These are phyloP conservation scores for Bellardia pandia DNA, from an alignment of 2,888 invertebrate species.

Conservation along the genomic window DNA sequence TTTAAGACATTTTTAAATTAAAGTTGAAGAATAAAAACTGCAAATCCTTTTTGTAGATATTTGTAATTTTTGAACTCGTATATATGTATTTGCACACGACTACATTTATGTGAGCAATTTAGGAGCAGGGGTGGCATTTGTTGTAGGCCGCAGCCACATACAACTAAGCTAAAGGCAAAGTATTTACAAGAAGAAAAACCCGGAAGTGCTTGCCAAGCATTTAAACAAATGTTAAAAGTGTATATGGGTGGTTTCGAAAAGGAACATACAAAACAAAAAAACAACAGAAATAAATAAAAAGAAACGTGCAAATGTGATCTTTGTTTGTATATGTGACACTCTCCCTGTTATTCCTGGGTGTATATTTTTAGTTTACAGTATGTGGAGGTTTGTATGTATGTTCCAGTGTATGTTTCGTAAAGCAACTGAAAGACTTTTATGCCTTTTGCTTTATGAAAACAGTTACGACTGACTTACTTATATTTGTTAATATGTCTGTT, in stretches of 20 bases:
- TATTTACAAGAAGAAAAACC: conserved; percentile 52
- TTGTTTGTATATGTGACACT: conserved; percentile 41
- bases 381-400: background rate
- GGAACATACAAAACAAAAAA: background rate
- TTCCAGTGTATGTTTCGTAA: conserved; percentile 37
- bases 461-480: conserved; percentile 64
- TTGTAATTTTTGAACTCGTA: conserved; percentile 54
- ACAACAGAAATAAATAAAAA: conserved; percentile 47
- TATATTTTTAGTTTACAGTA: conserved; percentile 14
- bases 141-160: conserved; percentile 23
- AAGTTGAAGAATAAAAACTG: conserved; percentile 35
- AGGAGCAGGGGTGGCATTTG: background rate
- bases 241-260: background rate
- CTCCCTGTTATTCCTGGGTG: background rate
- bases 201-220: conserved; percentile 69
- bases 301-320: conserved; percentile 62
- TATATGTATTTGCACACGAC: conserved; percentile 44
- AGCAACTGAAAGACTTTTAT: conserved; percentile 50
- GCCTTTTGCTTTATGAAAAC: conserved; percentile 48
- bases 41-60: conserved; percentile 53
- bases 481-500: conserved; percentile 18
- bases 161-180: conserved; percentile 33
- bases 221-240: conserved; percentile 63
- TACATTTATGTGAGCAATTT: conserved; percentile 6
- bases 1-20: conserved; percentile 4